Conservation (phyloP, 2,113 vertebrate genomes). For the Ailurus styani region DNA sequence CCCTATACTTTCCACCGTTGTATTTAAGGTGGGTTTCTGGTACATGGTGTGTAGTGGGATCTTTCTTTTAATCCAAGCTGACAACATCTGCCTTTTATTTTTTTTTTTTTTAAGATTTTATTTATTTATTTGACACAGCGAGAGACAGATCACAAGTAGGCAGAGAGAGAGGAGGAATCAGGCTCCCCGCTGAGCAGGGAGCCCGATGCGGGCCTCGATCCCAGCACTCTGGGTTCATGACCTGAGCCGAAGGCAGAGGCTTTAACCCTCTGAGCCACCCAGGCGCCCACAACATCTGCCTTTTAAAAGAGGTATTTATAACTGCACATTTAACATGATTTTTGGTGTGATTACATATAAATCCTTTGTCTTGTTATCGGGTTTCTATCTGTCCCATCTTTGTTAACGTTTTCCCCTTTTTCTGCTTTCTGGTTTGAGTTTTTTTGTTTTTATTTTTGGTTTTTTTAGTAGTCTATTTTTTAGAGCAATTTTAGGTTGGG, state of each 20-base stretch:
- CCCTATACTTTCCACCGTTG: background rate
- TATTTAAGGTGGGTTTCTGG: background rate
- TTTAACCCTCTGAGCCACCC: too few species aligned
- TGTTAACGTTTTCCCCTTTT: background rate
- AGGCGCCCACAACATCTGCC: background rate
- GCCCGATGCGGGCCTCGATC: too few species aligned
- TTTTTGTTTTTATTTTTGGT: background rate
- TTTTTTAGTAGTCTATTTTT: background rate
- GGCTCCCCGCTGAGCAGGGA: too few species aligned
- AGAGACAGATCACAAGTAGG: too few species aligned
- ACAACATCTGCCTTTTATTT: background rate
- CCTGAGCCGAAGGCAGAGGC: too few species aligned
- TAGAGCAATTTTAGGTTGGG: background rate
- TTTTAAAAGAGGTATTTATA: background rate
- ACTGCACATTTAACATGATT: conserved; percentile 3
- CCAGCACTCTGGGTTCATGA: too few species aligned
- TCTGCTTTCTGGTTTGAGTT: background rate
- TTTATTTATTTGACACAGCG: too few species aligned
- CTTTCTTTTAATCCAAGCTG: background rate
- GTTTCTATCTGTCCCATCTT: background rate
- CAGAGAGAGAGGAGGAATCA: too few species aligned
- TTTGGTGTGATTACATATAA: background rate
- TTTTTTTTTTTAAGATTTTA: too few species aligned
- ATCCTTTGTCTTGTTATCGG: background rate
- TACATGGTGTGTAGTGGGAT: background rate